Percentiles rank a stretch among this genome's conserved stretches.
Evolutionary conservation across 2,888 invertebrate species (phyloP).

Genomic region (Epirrhoe alternata): DNA sequence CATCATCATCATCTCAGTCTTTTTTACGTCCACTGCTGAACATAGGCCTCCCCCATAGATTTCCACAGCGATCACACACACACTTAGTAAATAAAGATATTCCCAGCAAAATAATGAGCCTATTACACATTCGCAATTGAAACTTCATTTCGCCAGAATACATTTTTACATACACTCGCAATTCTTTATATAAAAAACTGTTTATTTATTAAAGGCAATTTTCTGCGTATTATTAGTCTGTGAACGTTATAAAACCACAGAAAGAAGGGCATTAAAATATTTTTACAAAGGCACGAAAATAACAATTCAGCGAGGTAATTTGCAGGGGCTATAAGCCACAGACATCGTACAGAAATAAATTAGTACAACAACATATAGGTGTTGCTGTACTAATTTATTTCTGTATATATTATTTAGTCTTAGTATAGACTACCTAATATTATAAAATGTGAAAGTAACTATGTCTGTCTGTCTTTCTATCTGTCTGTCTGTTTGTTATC

Average conservation of each 20-base stretch:
- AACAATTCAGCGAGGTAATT: conserved; percentile 20
- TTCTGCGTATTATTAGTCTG: conserved; percentile 5
- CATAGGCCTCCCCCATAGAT: no score
- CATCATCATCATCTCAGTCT: no score
- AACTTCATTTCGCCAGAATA: not conserved
- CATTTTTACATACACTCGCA: not conserved
- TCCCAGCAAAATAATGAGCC: not conserved
- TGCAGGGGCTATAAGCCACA: conserved; percentile 19
- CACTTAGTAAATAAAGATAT: no score
- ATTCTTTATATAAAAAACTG: not conserved
- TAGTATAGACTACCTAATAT: no score
- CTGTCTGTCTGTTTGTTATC: no score
- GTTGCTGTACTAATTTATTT: no score
- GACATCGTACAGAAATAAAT: conserved; percentile 9
- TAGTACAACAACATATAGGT: no score
- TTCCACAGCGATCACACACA: no score
- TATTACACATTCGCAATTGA: not conserved
- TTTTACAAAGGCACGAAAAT: conserved; percentile 21
- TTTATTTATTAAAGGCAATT: conserved; percentile 18
- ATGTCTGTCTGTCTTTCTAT: no score
- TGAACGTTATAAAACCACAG: conserved; percentile 19
- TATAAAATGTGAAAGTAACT: no score
- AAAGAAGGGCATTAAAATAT: conserved; percentile 17
- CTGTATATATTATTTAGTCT: no score
- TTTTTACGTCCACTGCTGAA: no score